Conservation (phyloP, 2,797 vertebrate genomes). For the Falco columbarius region DNA sequence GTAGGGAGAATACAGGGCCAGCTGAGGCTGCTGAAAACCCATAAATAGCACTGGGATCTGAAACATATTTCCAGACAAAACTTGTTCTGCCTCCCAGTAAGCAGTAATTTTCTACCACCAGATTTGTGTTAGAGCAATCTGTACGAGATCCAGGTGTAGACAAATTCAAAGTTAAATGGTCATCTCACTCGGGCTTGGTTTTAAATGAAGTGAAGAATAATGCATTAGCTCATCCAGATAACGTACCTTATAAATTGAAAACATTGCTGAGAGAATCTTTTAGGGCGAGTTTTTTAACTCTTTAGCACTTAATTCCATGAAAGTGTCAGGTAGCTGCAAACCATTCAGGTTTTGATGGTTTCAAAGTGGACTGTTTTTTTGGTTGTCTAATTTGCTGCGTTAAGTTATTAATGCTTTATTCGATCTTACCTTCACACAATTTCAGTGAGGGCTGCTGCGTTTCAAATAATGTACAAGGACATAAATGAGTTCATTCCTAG, state of each 20-base stretch:
- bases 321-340: neutral
- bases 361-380: neutral
- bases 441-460: neutral
- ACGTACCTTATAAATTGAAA: neutral
- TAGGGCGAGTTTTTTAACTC: neutral
- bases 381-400: neutral
- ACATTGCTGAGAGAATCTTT: neutral
- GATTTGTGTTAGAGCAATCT: neutral
- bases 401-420: neutral
- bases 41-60: neutral
- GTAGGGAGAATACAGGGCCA: neutral
- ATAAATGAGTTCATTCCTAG: neutral
- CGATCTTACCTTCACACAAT: neutral
- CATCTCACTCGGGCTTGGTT: neutral
- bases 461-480: neutral
- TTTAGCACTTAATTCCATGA: neutral
- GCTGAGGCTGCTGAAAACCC: neutral
- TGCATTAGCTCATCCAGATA: neutral
- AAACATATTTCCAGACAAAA: constrained; percentile 19
- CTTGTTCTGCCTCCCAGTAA: constrained; percentile 15
- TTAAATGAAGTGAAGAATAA: neutral
- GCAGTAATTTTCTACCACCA: neutral
- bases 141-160: neutral
- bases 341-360: neutral
- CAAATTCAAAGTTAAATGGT: neutral